Evolutionary conservation across 2,888 invertebrate genomes (phyloP).

Genomic region (Vesta saturnalis): DNA sequence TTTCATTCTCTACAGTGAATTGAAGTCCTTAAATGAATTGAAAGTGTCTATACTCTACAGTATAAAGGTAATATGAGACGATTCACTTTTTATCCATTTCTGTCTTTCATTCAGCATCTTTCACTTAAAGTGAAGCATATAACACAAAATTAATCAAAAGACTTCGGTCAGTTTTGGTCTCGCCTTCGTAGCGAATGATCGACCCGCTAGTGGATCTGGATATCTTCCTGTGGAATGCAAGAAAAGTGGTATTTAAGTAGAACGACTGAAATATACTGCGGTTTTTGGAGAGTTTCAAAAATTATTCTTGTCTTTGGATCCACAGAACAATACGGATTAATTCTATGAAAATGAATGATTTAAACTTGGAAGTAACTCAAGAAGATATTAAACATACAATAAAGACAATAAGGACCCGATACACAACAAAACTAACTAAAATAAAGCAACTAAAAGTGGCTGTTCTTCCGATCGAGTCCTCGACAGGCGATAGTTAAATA

Average conservation of each 20-base stretch:
- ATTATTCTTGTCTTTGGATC: neutral
- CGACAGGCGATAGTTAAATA: too few species aligned
- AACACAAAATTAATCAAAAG: too few species aligned
- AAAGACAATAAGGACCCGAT: neutral
- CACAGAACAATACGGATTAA: neutral
- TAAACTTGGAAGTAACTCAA: conserved; percentile 2
- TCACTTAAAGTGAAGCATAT: neutral
- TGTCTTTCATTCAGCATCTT: neutral
- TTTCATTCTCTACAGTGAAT: too few species aligned
- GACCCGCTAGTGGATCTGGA: too few species aligned
- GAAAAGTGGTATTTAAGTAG: too few species aligned
- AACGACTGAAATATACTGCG: neutral
- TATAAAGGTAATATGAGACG: neutral
- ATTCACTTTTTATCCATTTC: conserved; percentile 5
- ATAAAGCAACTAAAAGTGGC: conserved; percentile 3
- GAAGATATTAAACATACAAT: neutral
- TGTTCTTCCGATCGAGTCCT: neutral
- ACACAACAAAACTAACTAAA: conserved; percentile 6
- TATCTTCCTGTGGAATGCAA: neutral
- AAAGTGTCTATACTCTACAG: too few species aligned
- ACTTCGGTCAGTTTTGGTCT: too few species aligned
- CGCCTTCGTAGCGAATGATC: too few species aligned
- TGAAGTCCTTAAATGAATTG: too few species aligned
- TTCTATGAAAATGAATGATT: conserved; percentile 1
- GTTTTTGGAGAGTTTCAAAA: neutral